These are phyloP conservation scores for Idaea biselata DNA, from an alignment of 2,888 invertebrate species.

Conservation along the genomic window DNA sequence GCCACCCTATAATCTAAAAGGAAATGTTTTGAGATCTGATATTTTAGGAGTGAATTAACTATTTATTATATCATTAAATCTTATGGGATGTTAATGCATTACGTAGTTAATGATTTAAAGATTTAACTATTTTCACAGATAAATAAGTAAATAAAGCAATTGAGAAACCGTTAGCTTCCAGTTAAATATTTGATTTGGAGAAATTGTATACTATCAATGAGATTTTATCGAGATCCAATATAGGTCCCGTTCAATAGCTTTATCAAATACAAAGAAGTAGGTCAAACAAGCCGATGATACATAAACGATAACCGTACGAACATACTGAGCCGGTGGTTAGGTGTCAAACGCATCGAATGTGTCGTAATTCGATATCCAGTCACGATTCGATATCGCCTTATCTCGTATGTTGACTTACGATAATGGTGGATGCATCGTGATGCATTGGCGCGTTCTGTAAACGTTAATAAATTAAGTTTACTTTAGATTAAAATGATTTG, in stretches of 20 bases:
- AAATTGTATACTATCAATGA: not conserved
- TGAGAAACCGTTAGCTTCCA: not conserved
- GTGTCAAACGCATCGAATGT: slow-evolving; percentile 63
- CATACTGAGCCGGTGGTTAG: slow-evolving; percentile 57
- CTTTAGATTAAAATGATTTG: slow-evolving; percentile 44
- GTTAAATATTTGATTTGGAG: slow-evolving; percentile 2
- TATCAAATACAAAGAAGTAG: slow-evolving; percentile 37
- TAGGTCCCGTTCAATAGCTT: slow-evolving; percentile 16
- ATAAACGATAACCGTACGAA: slow-evolving; percentile 50
- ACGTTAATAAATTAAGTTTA: slow-evolving; percentile 40
- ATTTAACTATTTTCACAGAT: not conserved
- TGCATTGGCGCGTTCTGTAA: slow-evolving; percentile 64
- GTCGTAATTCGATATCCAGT: slow-evolving; percentile 66
- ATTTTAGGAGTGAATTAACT: not conserved
- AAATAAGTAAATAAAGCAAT: not conserved
- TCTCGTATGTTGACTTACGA: slow-evolving; percentile 60
- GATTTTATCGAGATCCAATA: slow-evolving; percentile 17
- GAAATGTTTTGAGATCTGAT: not conserved
- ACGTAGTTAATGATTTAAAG: not conserved
- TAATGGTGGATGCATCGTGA: slow-evolving; percentile 54
- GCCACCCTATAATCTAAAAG: not conserved
- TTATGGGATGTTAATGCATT: not conserved
- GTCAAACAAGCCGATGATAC: slow-evolving; percentile 48
- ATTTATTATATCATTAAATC: not conserved
- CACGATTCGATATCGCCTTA: slow-evolving; percentile 70